phyloP scores from a whole-genome alignment of 2,113 vertebrate species.

The Coreoperca whiteheadi region DNA sequence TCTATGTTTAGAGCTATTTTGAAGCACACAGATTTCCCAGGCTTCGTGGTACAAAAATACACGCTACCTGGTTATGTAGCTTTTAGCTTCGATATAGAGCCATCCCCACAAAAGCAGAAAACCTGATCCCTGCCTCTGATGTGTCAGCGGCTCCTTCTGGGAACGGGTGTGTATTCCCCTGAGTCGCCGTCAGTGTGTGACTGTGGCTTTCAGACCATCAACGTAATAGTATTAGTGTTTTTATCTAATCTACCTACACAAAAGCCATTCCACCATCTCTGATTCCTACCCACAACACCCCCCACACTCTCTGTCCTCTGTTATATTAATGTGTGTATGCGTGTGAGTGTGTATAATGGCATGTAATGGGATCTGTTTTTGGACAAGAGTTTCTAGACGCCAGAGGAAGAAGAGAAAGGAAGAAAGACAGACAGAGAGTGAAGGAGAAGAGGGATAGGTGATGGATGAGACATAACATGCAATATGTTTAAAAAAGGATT shows the following conservation, averaged over 20 bases:
- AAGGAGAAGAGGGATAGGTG: constrained; percentile 39
- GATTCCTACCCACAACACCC: constrained; percentile 45
- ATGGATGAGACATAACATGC: constrained; percentile 52
- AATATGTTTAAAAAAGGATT: constrained; percentile 33
- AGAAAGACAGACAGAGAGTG: constrained; percentile 21
- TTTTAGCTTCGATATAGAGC: constrained; percentile 70
- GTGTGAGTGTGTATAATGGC: constrained; percentile 57
- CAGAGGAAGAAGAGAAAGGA: constrained; percentile 34
- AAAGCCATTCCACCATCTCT: constrained; percentile 60
- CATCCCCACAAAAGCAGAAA: constrained; percentile 69
- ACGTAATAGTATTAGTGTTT: constrained; percentile 77
- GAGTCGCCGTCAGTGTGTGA: constrained; percentile 67
- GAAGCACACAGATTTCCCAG: constrained; percentile 53
- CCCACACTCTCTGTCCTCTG: constrained; percentile 22
- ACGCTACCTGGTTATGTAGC: constrained; percentile 70
- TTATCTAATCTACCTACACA: constrained; percentile 78
- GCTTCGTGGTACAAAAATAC: constrained; percentile 65
- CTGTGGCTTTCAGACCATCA: constrained; percentile 76
- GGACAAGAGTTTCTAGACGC: constrained; percentile 56
- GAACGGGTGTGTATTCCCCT: constrained; percentile 71
- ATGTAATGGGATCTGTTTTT: constrained; percentile 68
- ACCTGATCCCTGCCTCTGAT: constrained; percentile 77
- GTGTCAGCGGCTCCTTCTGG: constrained; percentile 73
- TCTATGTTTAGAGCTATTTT: constrained; percentile 49
- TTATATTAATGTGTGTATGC: constrained; percentile 48